Base-by-base conservation (phyloP, 2,113 vertebrate genomes). In the Scolopax mira region DNA sequence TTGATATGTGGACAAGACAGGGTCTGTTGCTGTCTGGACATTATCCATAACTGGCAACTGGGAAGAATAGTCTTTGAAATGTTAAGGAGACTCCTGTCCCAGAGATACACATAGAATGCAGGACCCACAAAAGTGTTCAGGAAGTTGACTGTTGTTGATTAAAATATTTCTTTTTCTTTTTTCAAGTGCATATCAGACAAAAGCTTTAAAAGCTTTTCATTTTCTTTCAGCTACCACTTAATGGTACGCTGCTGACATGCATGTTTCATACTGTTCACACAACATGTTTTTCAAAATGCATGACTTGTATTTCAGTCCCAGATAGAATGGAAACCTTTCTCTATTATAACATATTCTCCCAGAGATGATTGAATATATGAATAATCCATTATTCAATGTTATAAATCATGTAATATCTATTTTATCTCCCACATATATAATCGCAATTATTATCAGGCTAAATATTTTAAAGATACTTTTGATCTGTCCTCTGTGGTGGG, bases 91-190 rank as follows among this genome's bases (percentile, higher is more conserved):
- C 6, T 83, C 10, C 74, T 91, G 54, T 87, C 49, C 75, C 30
- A 67, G 54, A 79, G 42, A 79, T 65, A 79, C 14, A 22, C 41
- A 78, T 27, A 65, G 73, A 54, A 77, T 65, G 41, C 25, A 54
- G 46, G 37, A 65, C 67, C 51, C 64, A 88, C 23, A 83, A 31
- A 89, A 85, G 21, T 13, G 33, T 66, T 88, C 66, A 82, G 71
- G 61, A 90, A 93, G 85, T 48, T 95, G 88, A 87, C 41, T 89
- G 28, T 16, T 89, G 71, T 61, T 87, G 73, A 78, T 86, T 61
- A 44, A 54, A 57, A 90, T 17, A 48, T 72, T 80, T 78, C 19
- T 82, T 90, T 75, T 81, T 48, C 31, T 64, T 89, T 78, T 84
- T 54, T 79, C 42, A 65, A 82, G 65, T 52, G 17, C 44, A 3